A percentile compares a stretch with the other conserved stretches of the same genome.
Evolutionary conservation across 2,113 vertebrate genomes (phyloP).

Genomic region (Phalacrocorax pelagicus): DNA sequence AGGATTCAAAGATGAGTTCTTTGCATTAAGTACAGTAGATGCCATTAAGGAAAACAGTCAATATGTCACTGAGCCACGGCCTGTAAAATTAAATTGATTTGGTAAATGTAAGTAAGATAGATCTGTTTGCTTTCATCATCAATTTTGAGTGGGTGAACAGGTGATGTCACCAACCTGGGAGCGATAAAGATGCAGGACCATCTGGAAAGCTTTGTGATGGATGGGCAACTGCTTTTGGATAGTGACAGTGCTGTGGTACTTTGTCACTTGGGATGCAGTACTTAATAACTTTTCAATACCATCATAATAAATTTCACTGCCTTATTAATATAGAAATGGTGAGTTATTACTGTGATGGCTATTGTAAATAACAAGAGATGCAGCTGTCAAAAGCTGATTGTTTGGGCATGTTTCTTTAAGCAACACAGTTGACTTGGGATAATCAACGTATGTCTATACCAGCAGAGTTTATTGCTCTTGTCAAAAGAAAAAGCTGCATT

Average conservation of each 20-base stretch:
- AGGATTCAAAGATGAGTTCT: constrained; percentile 96
- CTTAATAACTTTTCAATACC: constrained; percentile 90
- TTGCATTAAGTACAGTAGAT: constrained; percentile 97
- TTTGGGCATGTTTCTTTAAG: constrained; percentile 83
- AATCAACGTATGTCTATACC: constrained; percentile 77
- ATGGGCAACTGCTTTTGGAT: constrained; percentile 87
- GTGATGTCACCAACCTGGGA: constrained; percentile 99
- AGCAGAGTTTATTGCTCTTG: constrained; percentile 80
- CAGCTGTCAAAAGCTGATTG: constrained; percentile 80
- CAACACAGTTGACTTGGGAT: constrained; percentile 77
- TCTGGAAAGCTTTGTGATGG: constrained; percentile 91
- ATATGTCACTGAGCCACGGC: constrained; percentile 97
- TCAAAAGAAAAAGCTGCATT: constrained; percentile 79
- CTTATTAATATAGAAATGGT: constrained; percentile 96
- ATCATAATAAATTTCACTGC: constrained; percentile 95
- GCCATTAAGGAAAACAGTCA: constrained; percentile 96
- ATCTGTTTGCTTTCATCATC: constrained; percentile 99
- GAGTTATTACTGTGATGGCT: constrained; percentile 91
- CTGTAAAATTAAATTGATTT: constrained; percentile 99
- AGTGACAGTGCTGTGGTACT: constrained; percentile 89
- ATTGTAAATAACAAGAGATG: constrained; percentile 89
- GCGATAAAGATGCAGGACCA: constrained; percentile 93
- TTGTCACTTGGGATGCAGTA: constrained; percentile 93
- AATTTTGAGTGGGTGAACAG: constrained; percentile 89
- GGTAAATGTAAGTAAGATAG: constrained; percentile 99